These are phyloP conservation scores for Anthonomus grandis DNA, from an alignment of 1,140 invertebrate genomes.

Conservation along the genomic window DNA sequence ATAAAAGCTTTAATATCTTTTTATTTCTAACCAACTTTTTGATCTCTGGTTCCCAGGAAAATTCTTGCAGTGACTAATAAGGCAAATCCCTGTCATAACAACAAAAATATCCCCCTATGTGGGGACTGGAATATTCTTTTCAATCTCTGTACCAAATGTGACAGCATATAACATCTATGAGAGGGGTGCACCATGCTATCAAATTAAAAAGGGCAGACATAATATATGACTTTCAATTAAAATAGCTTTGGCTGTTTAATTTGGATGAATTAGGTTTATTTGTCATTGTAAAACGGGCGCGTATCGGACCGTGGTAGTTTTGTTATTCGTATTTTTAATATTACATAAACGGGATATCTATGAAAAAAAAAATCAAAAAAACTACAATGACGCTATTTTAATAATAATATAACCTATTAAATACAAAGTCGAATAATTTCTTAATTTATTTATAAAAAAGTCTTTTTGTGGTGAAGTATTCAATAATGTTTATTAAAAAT, in stretches of 20 bases:
- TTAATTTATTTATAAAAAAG: no score
- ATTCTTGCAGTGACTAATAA: not conserved
- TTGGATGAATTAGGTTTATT: slow-evolving; percentile 28
- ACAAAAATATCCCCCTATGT: slow-evolving; percentile 18
- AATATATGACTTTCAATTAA: slow-evolving; percentile 28
- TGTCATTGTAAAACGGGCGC: slow-evolving; percentile 19
- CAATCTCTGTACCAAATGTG: slow-evolving; percentile 26
- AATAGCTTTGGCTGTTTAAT: slow-evolving; percentile 29
- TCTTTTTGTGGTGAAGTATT: no score
- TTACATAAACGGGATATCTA: no score
- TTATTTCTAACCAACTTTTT: no score
- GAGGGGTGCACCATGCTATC: slow-evolving; percentile 1
- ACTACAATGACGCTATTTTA: no score
- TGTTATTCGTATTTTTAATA: no score
- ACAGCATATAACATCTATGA: slow-evolving; percentile 15
- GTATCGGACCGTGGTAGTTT: not conserved
- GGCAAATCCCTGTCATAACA: slow-evolving; percentile 4
- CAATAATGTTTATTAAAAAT: no score
- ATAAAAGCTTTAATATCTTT: no score
- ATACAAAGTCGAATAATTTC: no score
- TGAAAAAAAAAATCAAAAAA: no score
- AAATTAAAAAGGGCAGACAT: slow-evolving; percentile 19
- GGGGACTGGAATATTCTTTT: slow-evolving; percentile 20
- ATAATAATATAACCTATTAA: no score
- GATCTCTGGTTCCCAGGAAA: not conserved